Evolutionary conservation across 2,888 invertebrate genomes (phyloP).

Genomic region (Tillus elongatus): DNA sequence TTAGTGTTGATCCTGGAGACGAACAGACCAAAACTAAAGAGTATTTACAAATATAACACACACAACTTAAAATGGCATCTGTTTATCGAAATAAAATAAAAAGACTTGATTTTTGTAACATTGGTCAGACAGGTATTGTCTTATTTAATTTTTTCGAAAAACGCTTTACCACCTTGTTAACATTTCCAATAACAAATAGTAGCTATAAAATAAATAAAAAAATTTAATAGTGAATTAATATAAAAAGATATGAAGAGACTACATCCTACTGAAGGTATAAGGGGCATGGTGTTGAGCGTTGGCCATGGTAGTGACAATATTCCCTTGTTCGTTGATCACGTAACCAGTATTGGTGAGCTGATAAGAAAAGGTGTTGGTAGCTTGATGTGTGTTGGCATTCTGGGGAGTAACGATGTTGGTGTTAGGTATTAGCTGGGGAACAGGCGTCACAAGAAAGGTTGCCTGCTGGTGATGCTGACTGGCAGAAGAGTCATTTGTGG

Average conservation of each 20-base stretch:
- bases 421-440: slow-evolving; percentile 52
- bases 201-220: background rate
- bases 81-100: too few species aligned
- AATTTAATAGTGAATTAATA: background rate
- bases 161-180: too few species aligned
- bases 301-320: slow-evolving; percentile 41
- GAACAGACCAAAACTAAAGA: too few species aligned
- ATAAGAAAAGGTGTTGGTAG: slow-evolving; percentile 40
- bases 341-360: slow-evolving; percentile 41
- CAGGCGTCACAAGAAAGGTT: slow-evolving; percentile 56
- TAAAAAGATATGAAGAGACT: slow-evolving; percentile 16
- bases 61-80: too few species aligned
- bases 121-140: too few species aligned
- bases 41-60: too few species aligned
- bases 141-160: too few species aligned
- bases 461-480: slow-evolving; percentile 54
- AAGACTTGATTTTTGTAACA: too few species aligned
- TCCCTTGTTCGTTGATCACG: slow-evolving; percentile 42
- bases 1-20: too few species aligned
- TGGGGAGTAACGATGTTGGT: slow-evolving; percentile 37
- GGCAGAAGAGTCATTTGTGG: slow-evolving; percentile 29
- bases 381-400: slow-evolving; percentile 34
- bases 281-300: slow-evolving; percentile 39
- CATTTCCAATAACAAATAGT: too few species aligned
- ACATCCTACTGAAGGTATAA: slow-evolving; percentile 41